Base-by-base conservation (phyloP, 2,797 vertebrate species). In the Astyanax mexicanus region DNA sequence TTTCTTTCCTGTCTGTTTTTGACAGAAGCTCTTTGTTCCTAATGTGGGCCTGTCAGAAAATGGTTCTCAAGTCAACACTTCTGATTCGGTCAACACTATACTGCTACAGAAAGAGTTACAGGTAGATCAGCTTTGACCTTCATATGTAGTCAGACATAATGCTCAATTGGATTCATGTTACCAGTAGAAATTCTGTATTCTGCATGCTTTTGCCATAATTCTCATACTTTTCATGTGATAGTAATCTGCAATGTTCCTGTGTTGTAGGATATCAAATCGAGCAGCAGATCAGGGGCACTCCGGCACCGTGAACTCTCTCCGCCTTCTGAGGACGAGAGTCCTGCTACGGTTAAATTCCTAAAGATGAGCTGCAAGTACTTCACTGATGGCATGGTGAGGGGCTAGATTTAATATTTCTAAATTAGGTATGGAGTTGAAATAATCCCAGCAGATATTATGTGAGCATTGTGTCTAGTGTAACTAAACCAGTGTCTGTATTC, bases 361-460 rank as follows among this genome's bases (percentile, higher is more conserved):
- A 99, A 99, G 91, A 99, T 99, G 96, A 99, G 98, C 88, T 99
- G 98, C 89, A 97, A 98, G 65, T 99, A 96, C 80, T 99, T 99
- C 89, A 99, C 98, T 0, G 98, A 99, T 58, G 98, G 98, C 80
- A 98, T 98, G 98, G 98, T 98, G 89, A 60, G 89, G 86, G n/a
- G 5, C 38, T n/a, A n/a, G n/a, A n/a, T n/a, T n/a, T n/a, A n/a
- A n/a, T n/a, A n/a, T n/a, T n/a, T n/a, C n/a, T n/a, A n/a, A n/a
- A n/a, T n/a, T n/a, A n/a, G n/a, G n/a, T n/a, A n/a, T n/a, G n/a
- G n/a, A n/a, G n/a, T n/a, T n/a, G n/a, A n/a, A n/a, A n/a, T n/a
- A n/a, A n/a, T n/a, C n/a, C n/a, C n/a, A n/a, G n/a, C n/a, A n/a
- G n/a, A n/a, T n/a, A n/a, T n/a, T n/a, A n/a, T n/a, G n/a, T n/a